Conservation (phyloP, 2,797 vertebrate genomes). For the Hippocampus kuda region DNA sequence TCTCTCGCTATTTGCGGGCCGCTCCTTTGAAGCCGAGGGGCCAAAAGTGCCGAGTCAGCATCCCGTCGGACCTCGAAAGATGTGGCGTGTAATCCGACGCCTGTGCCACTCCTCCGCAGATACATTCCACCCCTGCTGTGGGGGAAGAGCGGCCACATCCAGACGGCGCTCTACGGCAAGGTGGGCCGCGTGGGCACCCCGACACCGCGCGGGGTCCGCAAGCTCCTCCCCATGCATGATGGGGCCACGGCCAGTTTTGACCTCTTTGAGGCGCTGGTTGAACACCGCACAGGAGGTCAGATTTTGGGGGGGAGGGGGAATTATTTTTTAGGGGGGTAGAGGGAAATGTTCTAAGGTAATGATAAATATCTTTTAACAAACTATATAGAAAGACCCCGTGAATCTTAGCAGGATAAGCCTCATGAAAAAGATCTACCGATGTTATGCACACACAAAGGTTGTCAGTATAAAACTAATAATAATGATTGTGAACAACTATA, state of each 20-base stretch:
- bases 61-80: not conserved
- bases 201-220: constrained; percentile 80
- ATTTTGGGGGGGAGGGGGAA: not conserved
- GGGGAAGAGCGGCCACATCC: constrained; percentile 96
- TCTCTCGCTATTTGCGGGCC: not conserved
- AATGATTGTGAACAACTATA: too few species aligned
- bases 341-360: too few species aligned
- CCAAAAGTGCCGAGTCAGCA: not conserved
- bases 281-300: constrained; percentile 85
- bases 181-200: constrained; percentile 88
- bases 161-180: constrained; percentile 93
- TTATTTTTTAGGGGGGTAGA: too few species aligned
- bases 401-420: too few species aligned
- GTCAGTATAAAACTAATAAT: too few species aligned
- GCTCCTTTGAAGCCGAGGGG: too few species aligned
- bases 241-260: constrained; percentile 95
- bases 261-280: constrained; percentile 83
- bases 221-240: constrained; percentile 90
- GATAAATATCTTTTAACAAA: too few species aligned
- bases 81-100: not conserved
- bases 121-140: constrained; percentile 94
- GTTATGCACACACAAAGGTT: too few species aligned
- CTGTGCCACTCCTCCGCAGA: constrained; percentile 50
- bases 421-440: too few species aligned
- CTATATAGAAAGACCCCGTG: too few species aligned